Evolutionary conservation across 2,797 vertebrate genomes (phyloP).

Genomic region (Oreonectes daqikongensis): DNA sequence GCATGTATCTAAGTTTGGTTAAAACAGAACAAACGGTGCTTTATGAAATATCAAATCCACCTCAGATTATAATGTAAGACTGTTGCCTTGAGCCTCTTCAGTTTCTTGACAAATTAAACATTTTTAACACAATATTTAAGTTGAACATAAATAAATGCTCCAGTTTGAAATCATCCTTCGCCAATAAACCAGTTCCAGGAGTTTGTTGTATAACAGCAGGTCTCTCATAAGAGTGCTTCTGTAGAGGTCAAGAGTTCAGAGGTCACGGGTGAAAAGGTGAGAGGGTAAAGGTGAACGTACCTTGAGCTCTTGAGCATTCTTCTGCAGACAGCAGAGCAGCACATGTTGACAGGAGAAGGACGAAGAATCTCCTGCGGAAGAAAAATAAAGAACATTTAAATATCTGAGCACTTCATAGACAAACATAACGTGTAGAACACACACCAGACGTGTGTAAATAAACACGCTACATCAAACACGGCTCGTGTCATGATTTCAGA

Average conservation of each 20-base stretch:
- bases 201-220: neutral
- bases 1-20: neutral
- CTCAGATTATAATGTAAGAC: neutral
- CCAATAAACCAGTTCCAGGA: too few relatives aligned
- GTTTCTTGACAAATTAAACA: neutral
- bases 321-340: slow-evolving; percentile 80
- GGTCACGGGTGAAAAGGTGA: slow-evolving; percentile 11
- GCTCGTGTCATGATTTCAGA: neutral
- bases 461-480: too few relatives aligned
- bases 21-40: neutral
- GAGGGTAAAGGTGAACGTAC: slow-evolving; percentile 60
- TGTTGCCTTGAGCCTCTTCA: neutral
- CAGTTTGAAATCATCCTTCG: too few relatives aligned
- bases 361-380: slow-evolving; percentile 83
- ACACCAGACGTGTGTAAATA: too few relatives aligned
- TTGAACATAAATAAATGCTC: too few relatives aligned
- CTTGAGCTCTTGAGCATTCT: slow-evolving; percentile 79
- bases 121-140: neutral
- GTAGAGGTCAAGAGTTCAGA: slow-evolving; percentile 17
- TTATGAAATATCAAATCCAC: neutral
- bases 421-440: too few relatives aligned
- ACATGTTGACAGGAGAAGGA: slow-evolving; percentile 90
- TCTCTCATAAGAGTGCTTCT: neutral
- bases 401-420: too few relatives aligned
- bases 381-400: slow-evolving; percentile 5